A percentile compares a stretch with the other conserved stretches of the same genome.
These are phyloP conservation scores for Oncorhynchus tshawytscha DNA, from an alignment of 2,113 vertebrate species.

Conservation along the genomic window DNA sequence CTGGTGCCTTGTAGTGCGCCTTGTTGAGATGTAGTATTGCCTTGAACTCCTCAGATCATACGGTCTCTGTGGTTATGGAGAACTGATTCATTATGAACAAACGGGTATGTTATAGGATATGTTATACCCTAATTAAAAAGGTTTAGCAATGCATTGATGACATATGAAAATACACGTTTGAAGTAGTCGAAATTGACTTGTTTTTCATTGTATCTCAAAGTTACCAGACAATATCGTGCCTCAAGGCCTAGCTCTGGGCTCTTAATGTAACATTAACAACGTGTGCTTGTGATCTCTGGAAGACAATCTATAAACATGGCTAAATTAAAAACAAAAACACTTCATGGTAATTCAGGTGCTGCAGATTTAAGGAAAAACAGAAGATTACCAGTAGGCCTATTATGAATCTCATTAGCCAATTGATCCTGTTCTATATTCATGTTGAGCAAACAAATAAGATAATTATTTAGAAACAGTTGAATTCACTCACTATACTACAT, in stretches of 20 bases:
- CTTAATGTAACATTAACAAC: neutral
- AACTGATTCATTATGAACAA: neutral
- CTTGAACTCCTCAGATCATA: no score
- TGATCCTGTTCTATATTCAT: neutral
- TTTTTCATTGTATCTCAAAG: neutral
- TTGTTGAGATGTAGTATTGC: no score
- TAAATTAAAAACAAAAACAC: neutral
- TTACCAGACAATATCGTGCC: neutral
- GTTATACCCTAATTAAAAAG: neutral
- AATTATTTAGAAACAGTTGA: no score
- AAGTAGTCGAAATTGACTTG: neutral
- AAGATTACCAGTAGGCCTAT: neutral
- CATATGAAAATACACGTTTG: neutral
- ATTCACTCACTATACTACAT: no score
- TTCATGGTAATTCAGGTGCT: neutral
- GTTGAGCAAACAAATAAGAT: no score
- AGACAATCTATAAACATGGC: neutral
- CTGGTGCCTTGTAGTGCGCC: no score
- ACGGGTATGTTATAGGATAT: neutral
- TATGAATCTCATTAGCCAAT: neutral
- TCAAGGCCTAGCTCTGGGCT: neutral
- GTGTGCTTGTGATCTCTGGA: neutral
- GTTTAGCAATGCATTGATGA: neutral
- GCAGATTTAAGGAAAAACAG: neutral
- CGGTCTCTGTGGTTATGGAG: neutral